phyloP scores from a whole-genome alignment of 2,797 vertebrate genomes.

The Lacerta agilis region DNA sequence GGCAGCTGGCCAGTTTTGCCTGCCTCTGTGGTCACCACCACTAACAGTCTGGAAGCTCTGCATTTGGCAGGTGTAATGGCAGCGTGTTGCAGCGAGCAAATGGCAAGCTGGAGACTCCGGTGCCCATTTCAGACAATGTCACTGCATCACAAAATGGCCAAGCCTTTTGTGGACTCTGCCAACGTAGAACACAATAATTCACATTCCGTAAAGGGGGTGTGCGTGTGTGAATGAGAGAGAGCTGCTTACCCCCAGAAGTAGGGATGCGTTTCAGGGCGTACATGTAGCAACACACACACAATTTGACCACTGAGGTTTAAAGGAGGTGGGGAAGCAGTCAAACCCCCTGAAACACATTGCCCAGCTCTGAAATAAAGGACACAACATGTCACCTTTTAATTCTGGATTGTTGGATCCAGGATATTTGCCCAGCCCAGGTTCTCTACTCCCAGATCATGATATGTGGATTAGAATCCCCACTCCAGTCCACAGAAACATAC shows the following conservation, averaged over 20 bases:
- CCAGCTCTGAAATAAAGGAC: not conserved
- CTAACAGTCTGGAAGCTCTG: not conserved
- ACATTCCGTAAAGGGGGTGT: not conserved
- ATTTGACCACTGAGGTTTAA: not conserved
- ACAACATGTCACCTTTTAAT: conserved; percentile 17
- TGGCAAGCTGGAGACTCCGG: no score
- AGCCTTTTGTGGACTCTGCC: not conserved
- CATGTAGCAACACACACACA: not conserved
- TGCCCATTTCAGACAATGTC: not conserved
- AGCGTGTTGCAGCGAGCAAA: not conserved
- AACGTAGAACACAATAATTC: not conserved
- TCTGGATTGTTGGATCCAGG: conserved; percentile 14
- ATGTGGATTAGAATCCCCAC: not conserved
- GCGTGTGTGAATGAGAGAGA: not conserved
- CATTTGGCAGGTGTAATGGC: not conserved
- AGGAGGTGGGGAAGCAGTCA: not conserved
- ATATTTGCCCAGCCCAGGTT: not conserved
- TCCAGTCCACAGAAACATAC: not conserved
- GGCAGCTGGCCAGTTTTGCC: not conserved
- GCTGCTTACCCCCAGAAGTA: not conserved
- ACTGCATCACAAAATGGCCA: not conserved
- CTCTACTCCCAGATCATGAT: not conserved
- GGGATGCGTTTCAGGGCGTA: not conserved
- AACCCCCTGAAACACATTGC: not conserved
- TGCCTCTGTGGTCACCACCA: not conserved